Evolutionary conservation across 2,888 invertebrate species (phyloP), one percentile per base, ranked within the genome.

Genomic region (Pristionchus exspectatus): DNA sequence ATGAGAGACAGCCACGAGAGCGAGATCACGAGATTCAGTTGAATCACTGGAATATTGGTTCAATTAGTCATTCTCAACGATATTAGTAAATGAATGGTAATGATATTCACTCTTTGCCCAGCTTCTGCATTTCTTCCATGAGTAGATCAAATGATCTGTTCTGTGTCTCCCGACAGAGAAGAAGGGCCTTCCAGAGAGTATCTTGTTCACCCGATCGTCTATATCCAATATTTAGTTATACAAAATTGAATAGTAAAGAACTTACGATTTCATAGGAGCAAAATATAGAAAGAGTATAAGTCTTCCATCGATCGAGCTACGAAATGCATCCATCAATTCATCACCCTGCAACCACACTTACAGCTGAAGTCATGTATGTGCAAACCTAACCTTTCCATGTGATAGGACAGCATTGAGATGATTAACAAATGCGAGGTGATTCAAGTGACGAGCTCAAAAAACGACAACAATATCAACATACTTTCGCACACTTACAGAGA

Each of bases 381-480:
- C 44, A 50, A 12, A 16, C 30, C 63, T 27, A 12, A 81, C 81
- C 88, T 88, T 88, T 63, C 77, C 88, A 63, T 81, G 16, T 14
- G 74, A 74, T 14, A 88, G 88, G n/a, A 81, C 81, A 7, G 88
- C 88, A n/a, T 88, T 88, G 81, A 88, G 88, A 66, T 63, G 63
- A 30, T 77, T 44, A n/a, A 88, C 88, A 14, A 88, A 88, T 44
- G 63, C 81, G 18, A 66, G 33, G 27, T 88, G 88, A 50, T 88
- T 88, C 72, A 50, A 38, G n/a, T 88, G 88, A 24, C 81, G 81
- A 27, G 81, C 88, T 88, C 44, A 56, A 88, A 27, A 27, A 87
- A 12, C 21, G 24, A 9, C 16, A 21, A 38, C 14, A 59, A 59
- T 38, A n/a, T 21, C 56, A 21, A 85, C 27, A 24, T 59, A 18